Evolutionary conservation across 2,113 vertebrate genomes (phyloP), one percentile per base, ranked within the genome.

Genomic region (Onychostruthus taczanowskii): DNA sequence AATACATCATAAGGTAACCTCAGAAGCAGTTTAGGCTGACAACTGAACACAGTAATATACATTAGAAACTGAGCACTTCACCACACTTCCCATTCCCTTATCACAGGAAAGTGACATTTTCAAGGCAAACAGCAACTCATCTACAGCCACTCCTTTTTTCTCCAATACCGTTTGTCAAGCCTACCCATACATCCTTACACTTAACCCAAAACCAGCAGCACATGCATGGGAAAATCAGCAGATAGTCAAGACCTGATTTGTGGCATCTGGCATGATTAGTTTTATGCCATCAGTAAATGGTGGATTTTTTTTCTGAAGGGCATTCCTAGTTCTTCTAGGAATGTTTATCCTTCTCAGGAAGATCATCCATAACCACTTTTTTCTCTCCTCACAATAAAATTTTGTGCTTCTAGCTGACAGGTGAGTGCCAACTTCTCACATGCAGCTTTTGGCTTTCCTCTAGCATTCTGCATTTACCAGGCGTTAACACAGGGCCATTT

Each of bases 41-140:
- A 95, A 86, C 44, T 83, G 86, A 62, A 80, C 33, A 55, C 13
- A 19, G 37, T 61, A 89, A 76, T 28, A 58, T 8, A 39, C n/a
- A 72, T 78, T 72, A 94, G 52, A 69, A 96, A 93, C 70, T 9
- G 76, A 80, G 92, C 30, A 85, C 33, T 89, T 96, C 59, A 82
- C 35, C 85, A 95, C 52, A 59, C 47, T 95, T 95, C 43, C 80
- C 43, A 53, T 96, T 96, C 59, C 78, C 43, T 74, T 86, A 91
- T 50, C 91, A 90, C 5, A 66, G 61, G 69, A 87, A 96, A 96
- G 59, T 82, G 41, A 62, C 61, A 95, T 88, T 97, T 95, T 93
- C 84, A 88, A 96, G 90, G 72, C 53, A 63, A 95, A 94, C 93
- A 96, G 90, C 72, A 96, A 72, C 49, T 95, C 63, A 50, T 89